Percentiles rank a stretch among this genome's conserved stretches.
Evolutionary conservation across 2,888 invertebrate genomes (phyloP).

Genomic region (Sesia bembeciformis): DNA sequence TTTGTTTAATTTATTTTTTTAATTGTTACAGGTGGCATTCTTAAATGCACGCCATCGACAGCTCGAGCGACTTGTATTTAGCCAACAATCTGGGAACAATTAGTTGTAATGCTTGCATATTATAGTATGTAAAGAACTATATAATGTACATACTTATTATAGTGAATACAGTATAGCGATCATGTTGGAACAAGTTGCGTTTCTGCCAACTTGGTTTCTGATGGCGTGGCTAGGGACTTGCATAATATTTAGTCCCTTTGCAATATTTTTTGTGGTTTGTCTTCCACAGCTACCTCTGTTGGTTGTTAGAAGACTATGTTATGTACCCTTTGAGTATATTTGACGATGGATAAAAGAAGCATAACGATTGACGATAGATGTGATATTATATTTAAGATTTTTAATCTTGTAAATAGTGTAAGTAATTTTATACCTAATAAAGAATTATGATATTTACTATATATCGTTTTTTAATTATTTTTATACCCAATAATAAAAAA

Average conservation of each 20-base stretch:
- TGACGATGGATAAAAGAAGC: conserved; percentile 25
- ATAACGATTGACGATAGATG: not conserved
- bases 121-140: conserved; percentile 4
- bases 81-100: conserved; percentile 17
- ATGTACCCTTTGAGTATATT: conserved; percentile 79
- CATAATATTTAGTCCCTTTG: conserved; percentile 79
- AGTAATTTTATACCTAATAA: not conserved
- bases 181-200: conserved; percentile 57
- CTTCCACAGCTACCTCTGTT: conserved; percentile 81
- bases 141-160: conserved; percentile 3
- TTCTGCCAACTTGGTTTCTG: conserved; percentile 73
- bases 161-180: conserved; percentile 6
- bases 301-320: conserved; percentile 77
- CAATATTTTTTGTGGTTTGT: conserved; percentile 78
- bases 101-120: conserved; percentile 19
- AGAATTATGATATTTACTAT: not conserved
- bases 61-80: conserved; percentile 21
- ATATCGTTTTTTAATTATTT: not conserved
- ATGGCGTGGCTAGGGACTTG: conserved; percentile 78
- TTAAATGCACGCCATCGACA: conserved; percentile 39
- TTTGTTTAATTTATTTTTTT: not conserved
- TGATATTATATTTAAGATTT: not conserved
- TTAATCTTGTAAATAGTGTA: not conserved
- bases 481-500: too few relatives aligned
- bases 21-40: conserved; percentile 66